Percentiles rank a stretch among this genome's conserved stretches.
phyloP scores from a whole-genome alignment of 2,888 invertebrate species.

The Drosophila barbarae region DNA sequence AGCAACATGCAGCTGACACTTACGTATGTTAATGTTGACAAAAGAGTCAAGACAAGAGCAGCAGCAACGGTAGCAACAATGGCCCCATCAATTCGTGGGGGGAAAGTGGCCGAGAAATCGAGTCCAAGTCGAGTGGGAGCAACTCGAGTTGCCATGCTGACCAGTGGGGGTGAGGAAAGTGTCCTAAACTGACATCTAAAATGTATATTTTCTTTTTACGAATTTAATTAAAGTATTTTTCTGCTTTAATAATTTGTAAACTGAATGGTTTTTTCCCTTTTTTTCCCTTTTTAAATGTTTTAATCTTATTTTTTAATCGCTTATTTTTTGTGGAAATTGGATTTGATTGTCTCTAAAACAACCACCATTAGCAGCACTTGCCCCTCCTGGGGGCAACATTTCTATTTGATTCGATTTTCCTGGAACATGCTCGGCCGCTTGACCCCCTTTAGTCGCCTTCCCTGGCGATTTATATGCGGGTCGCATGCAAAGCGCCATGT shows the following conservation, averaged over 20 bases:
- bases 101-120: slow-evolving; percentile 37
- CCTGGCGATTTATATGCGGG: slow-evolving; percentile 56
- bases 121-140: neutral
- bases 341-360: neutral
- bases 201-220: neutral
- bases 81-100: slow-evolving; percentile 38
- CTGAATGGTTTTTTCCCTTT: too few species aligned
- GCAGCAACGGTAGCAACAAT: slow-evolving; percentile 23
- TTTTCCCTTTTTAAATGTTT: too few species aligned
- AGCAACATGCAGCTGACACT: slow-evolving; percentile 74
- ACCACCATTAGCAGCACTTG: neutral
- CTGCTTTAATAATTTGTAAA: fast-evolving
- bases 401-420: slow-evolving; percentile 29
- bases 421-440: slow-evolving; percentile 59
- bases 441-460: slow-evolving; percentile 54
- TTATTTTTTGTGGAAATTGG: neutral
- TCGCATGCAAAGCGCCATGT: slow-evolving; percentile 63
- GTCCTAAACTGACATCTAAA: neutral
- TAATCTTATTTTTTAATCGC: neutral
- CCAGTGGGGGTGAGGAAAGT: neutral
- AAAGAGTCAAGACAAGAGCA: slow-evolving; percentile 62
- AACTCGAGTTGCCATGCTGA: neutral
- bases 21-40: slow-evolving; percentile 77
- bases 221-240: neutral
- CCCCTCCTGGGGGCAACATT: slow-evolving; percentile 2